Evolutionary conservation across 2,797 vertebrate genomes (phyloP).

Genomic region (Sebastes itinus): DNA sequence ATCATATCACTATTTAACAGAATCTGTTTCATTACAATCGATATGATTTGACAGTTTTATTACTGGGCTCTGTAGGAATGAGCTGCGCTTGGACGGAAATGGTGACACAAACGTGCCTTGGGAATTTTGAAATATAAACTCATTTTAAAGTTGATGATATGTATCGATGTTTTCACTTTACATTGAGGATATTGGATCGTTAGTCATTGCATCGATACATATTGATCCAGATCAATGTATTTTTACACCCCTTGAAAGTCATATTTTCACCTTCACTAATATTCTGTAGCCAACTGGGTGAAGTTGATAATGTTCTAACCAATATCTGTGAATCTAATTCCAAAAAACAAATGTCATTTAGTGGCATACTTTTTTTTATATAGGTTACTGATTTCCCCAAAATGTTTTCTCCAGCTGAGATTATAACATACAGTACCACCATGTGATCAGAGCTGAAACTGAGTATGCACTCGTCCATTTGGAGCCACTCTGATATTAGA

Average conservation of each 20-base stretch:
- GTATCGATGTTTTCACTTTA: too few relatives aligned
- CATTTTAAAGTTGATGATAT: too few relatives aligned
- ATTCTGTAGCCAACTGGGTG: background rate
- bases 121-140: too few relatives aligned
- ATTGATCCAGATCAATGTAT: too few relatives aligned
- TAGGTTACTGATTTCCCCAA: background rate
- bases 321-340: background rate
- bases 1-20: too few relatives aligned
- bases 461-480: background rate
- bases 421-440: background rate
- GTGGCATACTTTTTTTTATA: background rate
- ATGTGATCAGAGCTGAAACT: background rate
- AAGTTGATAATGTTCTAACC: background rate
- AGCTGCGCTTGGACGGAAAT: too few relatives aligned
- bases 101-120: too few relatives aligned
- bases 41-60: too few relatives aligned
- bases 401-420: background rate
- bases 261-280: background rate
- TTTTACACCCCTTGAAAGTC: background rate
- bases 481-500: background rate
- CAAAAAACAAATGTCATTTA: background rate
- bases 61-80: too few relatives aligned
- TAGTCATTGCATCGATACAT: too few relatives aligned
- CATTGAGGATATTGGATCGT: too few relatives aligned
- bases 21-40: too few relatives aligned